A percentile compares a stretch with the other conserved stretches of the same genome.
Evolutionary conservation across 92 coral and sea anemone species (phyloP).

Genomic region (Desmophyllum pertusum): DNA sequence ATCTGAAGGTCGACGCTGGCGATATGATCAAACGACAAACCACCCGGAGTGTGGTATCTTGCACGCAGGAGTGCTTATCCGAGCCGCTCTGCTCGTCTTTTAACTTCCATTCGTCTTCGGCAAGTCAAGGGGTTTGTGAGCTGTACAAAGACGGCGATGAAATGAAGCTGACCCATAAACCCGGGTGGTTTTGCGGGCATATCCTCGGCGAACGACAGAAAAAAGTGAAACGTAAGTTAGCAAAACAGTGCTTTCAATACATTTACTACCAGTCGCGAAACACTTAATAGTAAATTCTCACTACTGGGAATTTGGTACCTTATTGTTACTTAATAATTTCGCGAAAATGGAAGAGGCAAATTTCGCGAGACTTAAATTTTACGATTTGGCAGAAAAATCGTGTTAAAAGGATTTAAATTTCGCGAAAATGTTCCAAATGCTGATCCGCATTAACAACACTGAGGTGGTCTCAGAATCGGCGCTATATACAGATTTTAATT

Average conservation of each 20-base stretch:
- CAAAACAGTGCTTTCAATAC: neutral
- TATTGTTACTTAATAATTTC: too few species aligned
- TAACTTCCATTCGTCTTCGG: constrained; percentile 44
- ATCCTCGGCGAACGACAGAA: constrained; percentile 10
- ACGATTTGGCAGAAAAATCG: too few species aligned
- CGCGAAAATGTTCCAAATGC: too few species aligned
- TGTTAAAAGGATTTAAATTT: too few species aligned
- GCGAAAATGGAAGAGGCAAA: too few species aligned
- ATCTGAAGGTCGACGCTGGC: constrained; percentile 22
- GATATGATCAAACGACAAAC: constrained; percentile 48
- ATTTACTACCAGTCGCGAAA: neutral
- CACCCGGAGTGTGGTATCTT: constrained; percentile 44
- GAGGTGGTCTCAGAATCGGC: too few species aligned
- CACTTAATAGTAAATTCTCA: neutral
- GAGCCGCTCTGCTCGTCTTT: constrained; percentile 60
- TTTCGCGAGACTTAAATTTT: too few species aligned
- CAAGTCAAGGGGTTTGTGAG: constrained; percentile 53
- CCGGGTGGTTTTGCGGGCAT: constrained; percentile 63
- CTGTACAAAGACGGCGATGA: constrained; percentile 26
- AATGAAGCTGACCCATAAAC: constrained; percentile 5
- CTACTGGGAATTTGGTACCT: too few species aligned
- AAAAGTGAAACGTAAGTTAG: constrained; percentile 39
- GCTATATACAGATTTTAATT: too few species aligned
- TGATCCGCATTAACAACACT: too few species aligned
- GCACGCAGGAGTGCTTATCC: constrained; percentile 71